These are phyloP conservation scores for Saturnia pavonia DNA, from an alignment of 2,888 invertebrate genomes.

Conservation along the genomic window DNA sequence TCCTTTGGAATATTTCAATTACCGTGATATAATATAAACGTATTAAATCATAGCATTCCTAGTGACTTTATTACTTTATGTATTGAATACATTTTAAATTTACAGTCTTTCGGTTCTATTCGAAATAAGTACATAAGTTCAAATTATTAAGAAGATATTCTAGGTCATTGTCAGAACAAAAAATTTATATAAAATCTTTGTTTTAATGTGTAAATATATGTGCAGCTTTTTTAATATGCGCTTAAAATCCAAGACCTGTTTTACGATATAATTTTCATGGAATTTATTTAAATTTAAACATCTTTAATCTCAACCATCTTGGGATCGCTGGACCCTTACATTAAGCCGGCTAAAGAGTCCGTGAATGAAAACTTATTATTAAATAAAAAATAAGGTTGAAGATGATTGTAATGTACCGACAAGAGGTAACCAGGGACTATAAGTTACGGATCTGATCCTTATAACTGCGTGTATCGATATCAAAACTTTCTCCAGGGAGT, in stretches of 20 bases:
- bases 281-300: background rate
- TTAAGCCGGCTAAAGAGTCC: background rate
- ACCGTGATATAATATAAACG: slow-evolving; percentile 30
- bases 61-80: too few relatives aligned
- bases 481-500: slow-evolving; percentile 48
- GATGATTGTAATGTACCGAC: slow-evolving; percentile 49
- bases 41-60: too few relatives aligned
- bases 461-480: slow-evolving; percentile 49
- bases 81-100: too few relatives aligned
- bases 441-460: slow-evolving; percentile 47
- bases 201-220: too few relatives aligned
- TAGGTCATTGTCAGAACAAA: too few relatives aligned
- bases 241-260: background rate
- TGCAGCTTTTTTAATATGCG: too few relatives aligned
- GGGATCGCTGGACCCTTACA: background rate
- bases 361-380: slow-evolving; percentile 11
- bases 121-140: too few relatives aligned
- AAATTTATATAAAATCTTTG: too few relatives aligned
- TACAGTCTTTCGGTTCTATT: too few relatives aligned
- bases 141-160: too few relatives aligned
- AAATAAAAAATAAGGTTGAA: slow-evolving; percentile 13
- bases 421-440: slow-evolving; percentile 46
- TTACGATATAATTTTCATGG: background rate
- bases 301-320: background rate
- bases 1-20: slow-evolving; percentile 32